Conservation (phyloP, 1,140 invertebrate genomes). For the Aphis gossypii region DNA sequence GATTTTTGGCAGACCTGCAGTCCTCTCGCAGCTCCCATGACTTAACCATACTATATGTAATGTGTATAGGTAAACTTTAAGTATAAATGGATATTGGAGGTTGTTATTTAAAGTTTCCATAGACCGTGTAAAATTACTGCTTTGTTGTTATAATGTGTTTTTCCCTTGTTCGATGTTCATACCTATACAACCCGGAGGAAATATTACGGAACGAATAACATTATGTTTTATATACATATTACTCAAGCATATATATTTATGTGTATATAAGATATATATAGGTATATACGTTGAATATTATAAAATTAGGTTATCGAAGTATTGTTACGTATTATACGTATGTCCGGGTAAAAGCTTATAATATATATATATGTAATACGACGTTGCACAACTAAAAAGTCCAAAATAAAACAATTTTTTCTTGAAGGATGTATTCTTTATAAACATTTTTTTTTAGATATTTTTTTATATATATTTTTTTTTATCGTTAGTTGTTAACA, state of each 20-base stretch:
- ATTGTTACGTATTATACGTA: not conserved
- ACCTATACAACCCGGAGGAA: not conserved
- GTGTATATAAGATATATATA: not conserved
- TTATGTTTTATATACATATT: not conserved
- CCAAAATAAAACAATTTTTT: not conserved
- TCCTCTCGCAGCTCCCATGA: no score
- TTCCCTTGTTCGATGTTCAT: not conserved
- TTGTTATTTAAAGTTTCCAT: not conserved
- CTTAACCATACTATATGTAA: no score
- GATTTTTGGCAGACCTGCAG: not conserved
- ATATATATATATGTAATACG: not conserved
- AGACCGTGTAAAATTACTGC: not conserved
- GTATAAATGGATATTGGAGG: not conserved
- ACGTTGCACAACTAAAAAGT: not conserved
- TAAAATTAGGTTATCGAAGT: conserved; percentile 1
- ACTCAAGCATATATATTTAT: not conserved
- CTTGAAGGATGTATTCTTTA: not conserved
- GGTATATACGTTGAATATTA: not conserved
- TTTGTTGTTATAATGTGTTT: not conserved
- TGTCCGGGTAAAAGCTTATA: not conserved
- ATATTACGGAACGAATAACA: not conserved
- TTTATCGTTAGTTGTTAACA: not conserved
- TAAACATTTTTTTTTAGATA: not conserved
- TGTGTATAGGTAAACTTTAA: not conserved
- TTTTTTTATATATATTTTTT: not conserved